Conservation (phyloP, 2,797 vertebrate genomes). For the Euphonia xanthogaster region DNA sequence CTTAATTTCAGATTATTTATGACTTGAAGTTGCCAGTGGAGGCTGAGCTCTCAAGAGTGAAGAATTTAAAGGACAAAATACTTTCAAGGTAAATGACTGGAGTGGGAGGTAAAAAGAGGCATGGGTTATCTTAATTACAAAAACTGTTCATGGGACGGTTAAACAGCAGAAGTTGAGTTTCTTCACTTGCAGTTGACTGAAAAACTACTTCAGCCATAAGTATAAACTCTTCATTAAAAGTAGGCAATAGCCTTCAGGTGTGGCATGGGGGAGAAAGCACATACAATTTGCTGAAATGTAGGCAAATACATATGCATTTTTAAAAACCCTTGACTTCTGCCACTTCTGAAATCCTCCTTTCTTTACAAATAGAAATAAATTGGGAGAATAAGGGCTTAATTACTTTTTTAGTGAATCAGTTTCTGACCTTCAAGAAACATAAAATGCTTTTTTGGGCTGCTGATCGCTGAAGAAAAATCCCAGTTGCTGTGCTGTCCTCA, state of each 20-base stretch:
- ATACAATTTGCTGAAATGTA: rapidly evolving
- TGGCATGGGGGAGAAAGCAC: not conserved
- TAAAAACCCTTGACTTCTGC: not conserved
- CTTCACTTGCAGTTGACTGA: not conserved
- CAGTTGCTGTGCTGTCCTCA: rapidly evolving
- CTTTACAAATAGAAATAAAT: not conserved
- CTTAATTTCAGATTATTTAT: conserved; percentile 70
- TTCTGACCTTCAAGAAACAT: not conserved
- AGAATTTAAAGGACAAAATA: conserved; percentile 51
- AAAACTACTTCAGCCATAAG: not conserved
- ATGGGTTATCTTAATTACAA: not conserved
- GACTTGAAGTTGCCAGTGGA: conserved; percentile 70
- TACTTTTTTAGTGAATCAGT: rapidly evolving
- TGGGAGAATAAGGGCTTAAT: not conserved
- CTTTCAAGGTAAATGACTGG: conserved; percentile 60
- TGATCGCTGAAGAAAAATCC: not conserved
- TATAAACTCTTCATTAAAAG: not conserved
- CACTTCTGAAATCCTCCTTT: not conserved
- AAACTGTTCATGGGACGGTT: not conserved
- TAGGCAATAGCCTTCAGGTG: not conserved
- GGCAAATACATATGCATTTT: not conserved
- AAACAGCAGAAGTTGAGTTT: not conserved
- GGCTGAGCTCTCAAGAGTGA: conserved; percentile 66
- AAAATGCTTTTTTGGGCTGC: not conserved
- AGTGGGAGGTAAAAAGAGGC: not conserved